Evolutionary conservation across 2,113 vertebrate genomes (phyloP), one percentile per base, ranked within the genome.

Genomic region (Picathartes gymnocephalus): DNA sequence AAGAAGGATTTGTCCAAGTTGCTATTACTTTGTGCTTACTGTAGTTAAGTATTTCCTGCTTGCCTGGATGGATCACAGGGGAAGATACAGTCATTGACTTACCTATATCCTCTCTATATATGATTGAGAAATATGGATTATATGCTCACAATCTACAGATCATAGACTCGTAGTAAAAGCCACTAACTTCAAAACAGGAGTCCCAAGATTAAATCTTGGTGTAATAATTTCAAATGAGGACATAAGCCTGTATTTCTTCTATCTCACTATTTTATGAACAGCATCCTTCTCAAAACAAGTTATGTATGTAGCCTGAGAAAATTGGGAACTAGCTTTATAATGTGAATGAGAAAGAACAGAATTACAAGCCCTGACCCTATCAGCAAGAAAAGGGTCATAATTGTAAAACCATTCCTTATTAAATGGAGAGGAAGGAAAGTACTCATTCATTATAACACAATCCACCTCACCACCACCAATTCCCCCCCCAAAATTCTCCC

Each of bases 381-480:
- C n/a, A 48, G 25, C 9, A 81, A 77, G 18, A n/a, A 5, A 81
- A 85, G 13, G 19, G 24, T 42, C 31, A 61, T 42, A 71, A 66
- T 15, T 47, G 5, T 47, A 76, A 71, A 79, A 61, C 2, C 21
- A 18, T n/a, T 50, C 7, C 31, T 58, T 70, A 35, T 27, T 39
- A 80, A 40, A 58, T 21, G 4, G 15, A 85, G 22, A 53, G 10
- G 39, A 84, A 90, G 4, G 24, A 81, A 62, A 79, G 3, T 25
- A 50, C 4, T 62, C 9, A 66, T 30, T 57, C 14, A 42, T 84
- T 60, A 13, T 11, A 60, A 86, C 4, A 78, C 4, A 22, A 8
- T 0, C 1, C 4, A 1, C 2, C 6, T 35, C 11, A 9, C 4
- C 2, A 48, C 3, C 20, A 35, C 23, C 4, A 4, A 65, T 13